These are phyloP conservation scores for Cryptocheilus praepositus DNA, from an alignment of 2,888 invertebrate genomes.

Conservation along the genomic window DNA sequence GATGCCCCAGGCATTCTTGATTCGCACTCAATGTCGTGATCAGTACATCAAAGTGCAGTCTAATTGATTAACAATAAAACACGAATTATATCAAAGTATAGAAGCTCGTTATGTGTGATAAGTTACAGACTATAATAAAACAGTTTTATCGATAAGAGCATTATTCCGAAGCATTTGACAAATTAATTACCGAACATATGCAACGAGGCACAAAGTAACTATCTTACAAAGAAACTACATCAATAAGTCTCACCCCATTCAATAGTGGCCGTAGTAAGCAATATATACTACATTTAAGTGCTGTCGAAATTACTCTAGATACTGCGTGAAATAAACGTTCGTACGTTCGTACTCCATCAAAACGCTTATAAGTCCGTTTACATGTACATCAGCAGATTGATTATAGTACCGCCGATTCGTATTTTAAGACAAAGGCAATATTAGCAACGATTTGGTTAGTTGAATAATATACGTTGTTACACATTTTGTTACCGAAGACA, in stretches of 20 bases:
- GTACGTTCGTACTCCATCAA: neutral
- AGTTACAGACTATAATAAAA: slow-evolving; percentile 40
- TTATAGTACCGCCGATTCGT: slow-evolving; percentile 26
- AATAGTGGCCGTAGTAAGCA: slow-evolving; percentile 20
- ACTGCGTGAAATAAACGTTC: slow-evolving; percentile 2
- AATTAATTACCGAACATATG: slow-evolving; percentile 21
- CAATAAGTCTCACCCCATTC: slow-evolving; percentile 35
- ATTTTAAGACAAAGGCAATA: slow-evolving; percentile 43
- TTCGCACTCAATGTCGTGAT: no score
- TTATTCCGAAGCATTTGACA: slow-evolving; percentile 21
- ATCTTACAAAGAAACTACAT: slow-evolving; percentile 50
- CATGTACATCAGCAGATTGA: slow-evolving; percentile 27
- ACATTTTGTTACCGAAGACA: slow-evolving; percentile 56
- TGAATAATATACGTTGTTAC: slow-evolving; percentile 62
- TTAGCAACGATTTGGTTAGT: slow-evolving; percentile 53
- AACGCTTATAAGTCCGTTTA: slow-evolving; percentile 14
- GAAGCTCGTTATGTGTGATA: slow-evolving; percentile 43
- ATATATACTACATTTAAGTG: slow-evolving; percentile 14
- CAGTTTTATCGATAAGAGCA: slow-evolving; percentile 27
- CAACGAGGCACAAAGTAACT: slow-evolving; percentile 27
- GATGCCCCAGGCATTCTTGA: no score
- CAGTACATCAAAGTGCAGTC: no score
- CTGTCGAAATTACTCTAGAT: slow-evolving; percentile 12
- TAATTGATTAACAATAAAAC: no score
- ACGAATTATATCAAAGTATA: slow-evolving; percentile 23